Evolutionary conservation across 1,140 invertebrate species (phyloP).

Genomic region (Cyrtorhinus lividipennis): DNA sequence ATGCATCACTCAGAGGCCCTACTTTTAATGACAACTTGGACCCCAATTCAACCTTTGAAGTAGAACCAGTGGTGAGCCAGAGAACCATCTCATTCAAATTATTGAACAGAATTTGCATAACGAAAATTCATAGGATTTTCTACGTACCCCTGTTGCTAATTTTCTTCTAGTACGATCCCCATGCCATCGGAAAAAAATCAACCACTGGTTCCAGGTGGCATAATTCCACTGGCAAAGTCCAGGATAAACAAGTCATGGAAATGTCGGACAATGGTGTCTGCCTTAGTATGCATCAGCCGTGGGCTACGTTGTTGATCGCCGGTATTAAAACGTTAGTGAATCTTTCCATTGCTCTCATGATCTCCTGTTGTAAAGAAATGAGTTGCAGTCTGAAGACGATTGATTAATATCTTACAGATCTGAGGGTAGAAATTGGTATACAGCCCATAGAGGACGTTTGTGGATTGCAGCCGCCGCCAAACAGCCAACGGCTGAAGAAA

Average conservation of each 20-base stretch:
- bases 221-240: conserved; percentile 36
- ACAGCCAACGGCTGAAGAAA: conserved; percentile 50
- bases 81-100: not conserved
- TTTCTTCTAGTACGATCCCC: not conserved
- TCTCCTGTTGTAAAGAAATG: not conserved
- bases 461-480: conserved; percentile 88
- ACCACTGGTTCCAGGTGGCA: conserved; percentile 14
- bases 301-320: conserved; percentile 74
- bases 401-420: conserved; percentile 47
- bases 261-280: conserved; percentile 80
- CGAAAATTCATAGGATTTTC: too few relatives aligned
- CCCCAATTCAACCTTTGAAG: conserved; percentile 2
- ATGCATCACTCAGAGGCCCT: too few relatives aligned
- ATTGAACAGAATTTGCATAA: too few relatives aligned
- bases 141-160: too few relatives aligned
- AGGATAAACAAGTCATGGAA: conserved; percentile 71
- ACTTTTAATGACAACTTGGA: conserved; percentile 7
- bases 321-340: conserved; percentile 77
- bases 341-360: conserved; percentile 5
- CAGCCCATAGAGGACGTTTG: conserved; percentile 70
- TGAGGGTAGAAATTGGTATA: conserved; percentile 89
- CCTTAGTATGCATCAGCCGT: conserved; percentile 91
- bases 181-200: not conserved
- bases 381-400: not conserved
- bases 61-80: conserved; percentile 14